Conservation (phyloP, 2,113 vertebrate species). For the Laticauda laticaudata region DNA sequence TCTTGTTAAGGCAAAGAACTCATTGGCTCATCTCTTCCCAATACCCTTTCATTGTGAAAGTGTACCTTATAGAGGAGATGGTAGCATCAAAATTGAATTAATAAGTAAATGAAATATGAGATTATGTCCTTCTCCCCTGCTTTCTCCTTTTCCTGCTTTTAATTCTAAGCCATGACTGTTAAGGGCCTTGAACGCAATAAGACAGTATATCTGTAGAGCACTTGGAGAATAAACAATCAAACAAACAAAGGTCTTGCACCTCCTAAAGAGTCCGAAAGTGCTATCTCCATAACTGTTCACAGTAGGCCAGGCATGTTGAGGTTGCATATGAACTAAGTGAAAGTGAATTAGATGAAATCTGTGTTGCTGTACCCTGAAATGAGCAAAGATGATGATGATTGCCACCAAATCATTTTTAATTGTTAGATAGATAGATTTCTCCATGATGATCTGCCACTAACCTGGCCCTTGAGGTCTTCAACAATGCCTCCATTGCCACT, state of each 20-base stretch:
- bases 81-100: no score
- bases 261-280: background rate
- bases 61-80: no score
- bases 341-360: no score
- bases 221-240: background rate
- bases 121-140: no score
- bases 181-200: background rate
- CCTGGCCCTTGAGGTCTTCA: background rate
- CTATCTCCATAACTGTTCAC: background rate
- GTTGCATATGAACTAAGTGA: background rate
- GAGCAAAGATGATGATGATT: background rate
- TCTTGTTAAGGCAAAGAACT: no score
- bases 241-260: no score
- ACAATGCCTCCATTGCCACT: background rate
- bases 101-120: background rate
- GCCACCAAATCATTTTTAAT: background rate
- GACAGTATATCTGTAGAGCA: background rate
- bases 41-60: no score
- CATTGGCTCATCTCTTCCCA: background rate
- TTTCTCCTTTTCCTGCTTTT: background rate
- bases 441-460: background rate
- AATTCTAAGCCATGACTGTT: background rate
- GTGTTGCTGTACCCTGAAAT: no score
- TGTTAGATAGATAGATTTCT: background rate
- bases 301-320: background rate